These are phyloP conservation scores for Ceratosolen fusciceps DNA, from an alignment of 1,140 invertebrate genomes.

Conservation along the genomic window DNA sequence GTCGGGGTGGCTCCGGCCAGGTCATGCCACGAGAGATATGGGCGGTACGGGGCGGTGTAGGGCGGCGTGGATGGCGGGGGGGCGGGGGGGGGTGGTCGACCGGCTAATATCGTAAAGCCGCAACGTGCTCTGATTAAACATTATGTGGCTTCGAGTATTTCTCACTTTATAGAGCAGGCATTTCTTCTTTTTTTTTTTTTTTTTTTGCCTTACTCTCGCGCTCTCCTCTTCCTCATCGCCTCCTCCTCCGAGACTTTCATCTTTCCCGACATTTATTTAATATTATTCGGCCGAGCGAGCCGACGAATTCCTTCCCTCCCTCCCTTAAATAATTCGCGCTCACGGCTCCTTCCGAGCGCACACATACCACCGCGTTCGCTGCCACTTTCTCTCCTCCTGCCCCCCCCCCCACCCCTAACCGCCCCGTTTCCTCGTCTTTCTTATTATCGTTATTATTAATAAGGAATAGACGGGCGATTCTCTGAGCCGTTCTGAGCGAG, in stretches of 20 bases:
- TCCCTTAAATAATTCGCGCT: constrained; percentile 11
- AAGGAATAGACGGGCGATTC: too few species aligned
- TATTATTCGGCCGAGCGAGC: not conserved
- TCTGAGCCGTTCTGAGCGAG: too few species aligned
- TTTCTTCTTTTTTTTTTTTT: too few species aligned
- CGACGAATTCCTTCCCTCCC: not conserved
- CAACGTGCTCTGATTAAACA: constrained; percentile 72
- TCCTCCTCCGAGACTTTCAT: constrained; percentile 33
- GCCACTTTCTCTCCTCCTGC: too few species aligned
- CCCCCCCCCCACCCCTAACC: too few species aligned
- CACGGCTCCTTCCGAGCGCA: not conserved
- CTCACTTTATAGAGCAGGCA: constrained; percentile 51
- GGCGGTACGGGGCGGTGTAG: too few species aligned
- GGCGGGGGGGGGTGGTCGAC: constrained; percentile 56
- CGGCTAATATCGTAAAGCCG: constrained; percentile 70
- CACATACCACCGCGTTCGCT: too few species aligned
- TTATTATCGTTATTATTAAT: too few species aligned
- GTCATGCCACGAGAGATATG: too few species aligned
- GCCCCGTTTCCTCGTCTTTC: too few species aligned
- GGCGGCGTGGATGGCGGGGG: too few species aligned
- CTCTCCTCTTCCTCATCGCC: not conserved
- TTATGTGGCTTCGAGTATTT: constrained; percentile 65
- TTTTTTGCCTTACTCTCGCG: not conserved
- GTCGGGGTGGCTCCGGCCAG: too few species aligned
- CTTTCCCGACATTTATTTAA: constrained; percentile 35